Percentiles rank a stretch among this genome's conserved stretches.
phyloP scores from a whole-genome alignment of 2,797 vertebrate genomes.

The Jordanella pulchra region DNA sequence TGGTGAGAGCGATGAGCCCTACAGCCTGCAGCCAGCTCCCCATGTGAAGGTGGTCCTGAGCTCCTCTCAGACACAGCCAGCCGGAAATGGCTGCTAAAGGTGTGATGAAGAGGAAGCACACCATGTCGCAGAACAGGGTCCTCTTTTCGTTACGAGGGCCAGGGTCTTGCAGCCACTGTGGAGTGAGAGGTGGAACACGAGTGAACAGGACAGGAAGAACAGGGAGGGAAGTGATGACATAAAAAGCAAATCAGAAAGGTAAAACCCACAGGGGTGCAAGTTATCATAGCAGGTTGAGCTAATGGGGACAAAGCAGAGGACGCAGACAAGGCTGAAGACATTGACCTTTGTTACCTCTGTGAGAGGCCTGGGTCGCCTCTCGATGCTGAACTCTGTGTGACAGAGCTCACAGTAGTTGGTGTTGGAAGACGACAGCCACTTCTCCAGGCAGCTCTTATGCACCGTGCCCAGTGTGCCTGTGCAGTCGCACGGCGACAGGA shows the following conservation, averaged over 20 bases:
- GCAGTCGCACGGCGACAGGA: slow-evolving; percentile 93
- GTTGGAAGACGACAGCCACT: slow-evolving; percentile 96
- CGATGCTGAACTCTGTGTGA: slow-evolving; percentile 93
- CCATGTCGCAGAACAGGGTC: slow-evolving; percentile 94
- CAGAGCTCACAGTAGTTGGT: slow-evolving; percentile 98
- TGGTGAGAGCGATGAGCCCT: slow-evolving; percentile 94
- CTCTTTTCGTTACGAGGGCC: slow-evolving; percentile 93
- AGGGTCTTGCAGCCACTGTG: slow-evolving; percentile 92
- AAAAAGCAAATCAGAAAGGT: slow-evolving; percentile 6
- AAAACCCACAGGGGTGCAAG: not conserved
- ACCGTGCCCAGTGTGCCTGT: slow-evolving; percentile 92
- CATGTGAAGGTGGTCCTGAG: slow-evolving; percentile 92
- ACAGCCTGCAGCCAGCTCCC: slow-evolving; percentile 92
- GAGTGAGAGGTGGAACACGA: not conserved
- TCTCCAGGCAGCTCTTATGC: slow-evolving; percentile 96
- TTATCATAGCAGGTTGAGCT: not conserved
- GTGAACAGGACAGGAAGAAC: not conserved
- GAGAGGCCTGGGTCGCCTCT: slow-evolving; percentile 89
- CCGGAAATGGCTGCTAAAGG: slow-evolving; percentile 92
- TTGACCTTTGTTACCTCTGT: slow-evolving; percentile 86
- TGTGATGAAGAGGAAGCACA: slow-evolving; percentile 96
- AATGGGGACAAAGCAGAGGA: not conserved
- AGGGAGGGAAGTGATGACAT: not conserved
- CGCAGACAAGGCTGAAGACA: slow-evolving; percentile 49
- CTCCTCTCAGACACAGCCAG: slow-evolving; percentile 93